These are phyloP conservation scores for Parasteatoda tepidariorum DNA, from an alignment of 1,140 invertebrate species.

Conservation along the genomic window DNA sequence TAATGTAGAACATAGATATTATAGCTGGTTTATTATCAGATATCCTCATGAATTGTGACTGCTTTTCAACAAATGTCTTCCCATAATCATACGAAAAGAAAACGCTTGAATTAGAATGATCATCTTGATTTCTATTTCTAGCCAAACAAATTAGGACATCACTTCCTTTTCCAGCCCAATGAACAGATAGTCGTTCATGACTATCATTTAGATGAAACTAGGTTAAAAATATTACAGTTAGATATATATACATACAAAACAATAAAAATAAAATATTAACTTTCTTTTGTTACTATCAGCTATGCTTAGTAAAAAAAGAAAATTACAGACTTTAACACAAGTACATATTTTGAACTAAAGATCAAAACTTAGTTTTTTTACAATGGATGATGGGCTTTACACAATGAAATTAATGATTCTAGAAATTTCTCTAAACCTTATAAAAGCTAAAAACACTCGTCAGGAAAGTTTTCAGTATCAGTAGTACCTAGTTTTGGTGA, in stretches of 20 bases:
- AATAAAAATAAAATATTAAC: not conserved
- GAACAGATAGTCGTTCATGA: constrained; percentile 87
- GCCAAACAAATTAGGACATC: constrained; percentile 88
- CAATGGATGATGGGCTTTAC: not conserved
- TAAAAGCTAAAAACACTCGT: too few relatives aligned
- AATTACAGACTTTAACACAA: not conserved
- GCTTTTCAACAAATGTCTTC: constrained; percentile 79
- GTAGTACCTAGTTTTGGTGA: too few relatives aligned
- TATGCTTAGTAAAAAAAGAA: too few relatives aligned
- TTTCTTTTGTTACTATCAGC: too few relatives aligned
- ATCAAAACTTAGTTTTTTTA: not conserved
- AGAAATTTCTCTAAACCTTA: too few relatives aligned
- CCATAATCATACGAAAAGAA: constrained; percentile 91
- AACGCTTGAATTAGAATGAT: constrained; percentile 75
- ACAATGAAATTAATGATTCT: too few relatives aligned
- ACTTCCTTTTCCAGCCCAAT: constrained; percentile 88
- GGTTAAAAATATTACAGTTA: not conserved
- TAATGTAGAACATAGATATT: constrained; percentile 86
- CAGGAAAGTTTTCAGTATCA: too few relatives aligned
- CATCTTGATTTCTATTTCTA: constrained; percentile 72
- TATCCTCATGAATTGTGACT: constrained; percentile 66
- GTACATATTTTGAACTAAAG: not conserved
- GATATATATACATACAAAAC: not conserved
- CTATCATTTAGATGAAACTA: constrained; percentile 79
- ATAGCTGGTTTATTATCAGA: constrained; percentile 74